A percentile compares a stretch with the other conserved stretches of the same genome.
phyloP scores from a whole-genome alignment of 2,888 invertebrate genomes.

The Abscondita cerata region DNA sequence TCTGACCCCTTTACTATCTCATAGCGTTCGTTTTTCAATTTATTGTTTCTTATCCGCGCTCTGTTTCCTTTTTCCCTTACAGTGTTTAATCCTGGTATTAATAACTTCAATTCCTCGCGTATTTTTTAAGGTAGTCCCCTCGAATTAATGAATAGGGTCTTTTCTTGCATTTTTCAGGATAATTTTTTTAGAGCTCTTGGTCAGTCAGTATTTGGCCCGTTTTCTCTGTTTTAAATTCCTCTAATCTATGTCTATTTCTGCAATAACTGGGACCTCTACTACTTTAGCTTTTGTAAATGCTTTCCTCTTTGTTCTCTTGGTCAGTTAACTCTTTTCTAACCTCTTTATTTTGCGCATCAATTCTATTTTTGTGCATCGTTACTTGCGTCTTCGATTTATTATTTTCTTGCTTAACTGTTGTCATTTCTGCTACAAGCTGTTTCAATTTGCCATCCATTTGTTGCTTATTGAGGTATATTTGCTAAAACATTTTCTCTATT shows the following conservation, averaged over 20 bases:
- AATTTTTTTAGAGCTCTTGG: not conserved
- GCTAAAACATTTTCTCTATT: not conserved
- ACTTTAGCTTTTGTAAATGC: not conserved
- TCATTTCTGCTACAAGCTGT: not conserved
- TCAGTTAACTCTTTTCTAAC: not conserved
- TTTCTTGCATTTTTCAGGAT: not conserved
- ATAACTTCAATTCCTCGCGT: not conserved
- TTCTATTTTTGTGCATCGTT: not conserved
- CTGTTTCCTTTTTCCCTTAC: constrained; percentile 11
- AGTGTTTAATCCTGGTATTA: not conserved
- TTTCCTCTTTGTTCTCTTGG: not conserved
- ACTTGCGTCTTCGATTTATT: not conserved
- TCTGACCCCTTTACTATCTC: no score
- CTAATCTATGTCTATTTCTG: not conserved
- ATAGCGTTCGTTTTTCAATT: no score
- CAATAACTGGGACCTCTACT: not conserved
- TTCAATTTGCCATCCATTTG: constrained; percentile 4
- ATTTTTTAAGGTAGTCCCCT: not conserved
- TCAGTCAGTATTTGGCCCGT: not conserved
- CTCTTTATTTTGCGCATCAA: not conserved
- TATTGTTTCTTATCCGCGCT: no score
- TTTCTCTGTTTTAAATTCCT: not conserved
- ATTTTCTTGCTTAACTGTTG: not conserved
- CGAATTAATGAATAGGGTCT: not conserved
- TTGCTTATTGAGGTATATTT: not conserved